Percentiles rank a stretch among this genome's conserved stretches.
These are phyloP conservation scores for Drosophila hamatofila DNA, from an alignment of 2,888 invertebrate species.

Conservation along the genomic window DNA sequence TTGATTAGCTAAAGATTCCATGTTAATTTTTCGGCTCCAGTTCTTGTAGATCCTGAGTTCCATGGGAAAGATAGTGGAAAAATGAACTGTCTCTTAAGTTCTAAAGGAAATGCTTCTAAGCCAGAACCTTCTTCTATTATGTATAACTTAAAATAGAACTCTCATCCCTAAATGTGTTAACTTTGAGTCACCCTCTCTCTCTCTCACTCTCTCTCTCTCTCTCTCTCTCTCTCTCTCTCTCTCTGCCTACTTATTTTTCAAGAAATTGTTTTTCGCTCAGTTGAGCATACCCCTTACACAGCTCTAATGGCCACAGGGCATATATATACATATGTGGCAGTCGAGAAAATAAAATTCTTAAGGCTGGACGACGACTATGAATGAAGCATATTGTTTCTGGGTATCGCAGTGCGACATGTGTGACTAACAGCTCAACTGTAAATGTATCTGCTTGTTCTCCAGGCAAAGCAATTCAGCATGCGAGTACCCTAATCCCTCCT, in stretches of 20 bases:
- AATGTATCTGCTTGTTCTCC: constrained; percentile 47
- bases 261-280: background rate
- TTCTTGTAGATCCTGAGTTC: background rate
- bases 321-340: constrained; percentile 3
- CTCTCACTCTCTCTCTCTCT: no score
- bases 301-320: constrained; percentile 2
- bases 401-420: constrained; percentile 53
- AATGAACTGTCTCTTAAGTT: background rate
- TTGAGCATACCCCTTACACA: background rate
- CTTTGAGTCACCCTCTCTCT: background rate
- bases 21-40: no score
- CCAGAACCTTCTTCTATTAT: no score
- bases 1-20: no score
- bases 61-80: background rate
- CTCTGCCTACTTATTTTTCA: no score
- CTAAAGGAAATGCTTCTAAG: background rate
- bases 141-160: no score
- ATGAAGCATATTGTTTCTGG: constrained; percentile 50
- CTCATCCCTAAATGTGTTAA: background rate
- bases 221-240: background rate
- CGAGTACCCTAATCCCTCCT: constrained; percentile 4
- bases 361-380: constrained; percentile 27
- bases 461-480: constrained; percentile 39
- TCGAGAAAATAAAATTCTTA: constrained; percentile 37
- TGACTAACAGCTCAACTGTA: constrained; percentile 59